A percentile compares a stretch with the other conserved stretches of the same genome.
Conservation (phyloP, 2,113 vertebrate genomes). For the Chamaetylas fuelleborni region DNA sequence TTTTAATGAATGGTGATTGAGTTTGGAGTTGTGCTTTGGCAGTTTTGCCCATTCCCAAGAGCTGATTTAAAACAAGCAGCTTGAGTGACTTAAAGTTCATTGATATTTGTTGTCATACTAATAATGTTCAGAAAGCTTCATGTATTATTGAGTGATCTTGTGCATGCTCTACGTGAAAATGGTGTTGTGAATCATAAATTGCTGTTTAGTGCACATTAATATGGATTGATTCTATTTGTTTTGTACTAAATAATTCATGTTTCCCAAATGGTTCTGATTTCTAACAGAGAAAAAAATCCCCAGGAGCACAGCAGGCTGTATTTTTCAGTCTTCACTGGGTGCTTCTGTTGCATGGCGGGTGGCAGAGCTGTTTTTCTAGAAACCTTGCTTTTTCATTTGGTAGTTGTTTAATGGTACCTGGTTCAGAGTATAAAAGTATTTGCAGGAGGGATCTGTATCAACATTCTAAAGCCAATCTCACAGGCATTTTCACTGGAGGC, state of each 20-base stretch:
- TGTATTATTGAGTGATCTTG: slow-evolving; percentile 41
- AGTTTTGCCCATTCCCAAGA: neutral
- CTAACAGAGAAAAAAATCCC: neutral
- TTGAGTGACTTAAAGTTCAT: slow-evolving; percentile 41
- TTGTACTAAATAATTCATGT: slow-evolving; percentile 47
- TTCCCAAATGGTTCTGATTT: slow-evolving; percentile 42
- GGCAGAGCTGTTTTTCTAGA: neutral
- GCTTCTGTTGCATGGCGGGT: neutral
- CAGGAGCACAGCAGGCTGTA: neutral
- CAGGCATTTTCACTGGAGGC: neutral
- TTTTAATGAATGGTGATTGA: neutral
- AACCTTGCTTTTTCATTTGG: neutral
- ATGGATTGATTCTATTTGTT: neutral
- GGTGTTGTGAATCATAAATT: slow-evolving; percentile 35
- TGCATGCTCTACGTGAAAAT: neutral
- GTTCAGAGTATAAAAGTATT: neutral
- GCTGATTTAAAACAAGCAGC: neutral
- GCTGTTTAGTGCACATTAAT: slow-evolving; percentile 20
- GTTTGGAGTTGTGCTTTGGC: neutral
- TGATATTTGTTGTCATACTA: slow-evolving; percentile 26
- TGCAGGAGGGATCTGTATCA: neutral
- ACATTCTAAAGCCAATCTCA: neutral
- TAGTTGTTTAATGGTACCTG: neutral
- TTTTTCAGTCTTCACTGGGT: neutral
- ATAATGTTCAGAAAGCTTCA: neutral